A percentile compares a stretch with the other conserved stretches of the same genome.
Conservation (phyloP, 2,797 vertebrate species). For the Spinus olivaceus region DNA sequence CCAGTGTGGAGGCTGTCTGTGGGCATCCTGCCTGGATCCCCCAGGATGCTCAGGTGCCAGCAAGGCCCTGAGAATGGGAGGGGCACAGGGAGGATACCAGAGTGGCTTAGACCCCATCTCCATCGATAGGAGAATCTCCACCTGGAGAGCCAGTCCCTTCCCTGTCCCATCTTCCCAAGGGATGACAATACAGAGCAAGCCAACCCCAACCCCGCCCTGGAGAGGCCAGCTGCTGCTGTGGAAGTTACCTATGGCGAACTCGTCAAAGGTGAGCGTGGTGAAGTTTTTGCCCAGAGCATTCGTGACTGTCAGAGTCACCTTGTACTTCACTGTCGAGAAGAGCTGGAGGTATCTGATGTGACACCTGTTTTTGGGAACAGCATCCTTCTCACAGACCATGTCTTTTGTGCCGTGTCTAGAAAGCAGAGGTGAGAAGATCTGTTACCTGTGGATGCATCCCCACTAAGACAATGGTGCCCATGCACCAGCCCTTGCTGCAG, state of each 20-base stretch:
- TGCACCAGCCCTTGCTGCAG: not conserved
- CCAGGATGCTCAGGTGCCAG: not conserved
- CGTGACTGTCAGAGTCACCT: conserved; percentile 89
- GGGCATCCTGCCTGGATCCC: not conserved
- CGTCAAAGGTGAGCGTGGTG: conserved; percentile 84
- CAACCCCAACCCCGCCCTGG: not conserved
- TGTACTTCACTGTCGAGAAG: conserved; percentile 92
- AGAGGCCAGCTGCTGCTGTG: not conserved
- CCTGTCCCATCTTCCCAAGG: accelerated
- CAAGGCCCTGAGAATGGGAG: not conserved
- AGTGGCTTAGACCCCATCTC: not conserved
- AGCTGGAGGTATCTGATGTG: conserved; percentile 91
- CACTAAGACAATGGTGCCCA: accelerated
- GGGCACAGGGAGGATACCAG: not conserved
- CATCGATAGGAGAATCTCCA: not conserved
- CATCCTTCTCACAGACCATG: conserved; percentile 87
- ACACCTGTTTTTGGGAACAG: conserved; percentile 91
- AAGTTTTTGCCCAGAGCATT: conserved; percentile 88
- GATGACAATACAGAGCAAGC: not conserved
- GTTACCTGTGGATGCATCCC: not conserved
- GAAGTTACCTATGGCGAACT: conserved; percentile 87
- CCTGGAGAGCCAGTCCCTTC: not conserved
- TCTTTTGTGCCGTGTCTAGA: conserved; percentile 87
- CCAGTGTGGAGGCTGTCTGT: not conserved
- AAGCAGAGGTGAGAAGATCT: not conserved